Conservation (phyloP, 1,140 invertebrate species). For the Agrilus planipennis region DNA sequence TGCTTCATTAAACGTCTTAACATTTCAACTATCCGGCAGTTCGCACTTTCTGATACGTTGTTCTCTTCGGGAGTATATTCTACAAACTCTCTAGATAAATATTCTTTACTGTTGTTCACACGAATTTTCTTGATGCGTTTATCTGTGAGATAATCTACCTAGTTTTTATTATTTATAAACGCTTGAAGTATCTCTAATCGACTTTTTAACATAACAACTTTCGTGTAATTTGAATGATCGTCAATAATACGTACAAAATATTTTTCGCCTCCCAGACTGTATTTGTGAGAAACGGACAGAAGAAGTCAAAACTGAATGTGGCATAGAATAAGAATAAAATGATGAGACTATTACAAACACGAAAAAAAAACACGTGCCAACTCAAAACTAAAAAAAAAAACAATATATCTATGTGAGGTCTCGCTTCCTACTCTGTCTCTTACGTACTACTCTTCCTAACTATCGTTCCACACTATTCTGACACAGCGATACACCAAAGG, state of each 20-base stretch:
- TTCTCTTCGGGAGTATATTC: conserved; percentile 31
- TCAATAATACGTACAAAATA: conserved; percentile 1
- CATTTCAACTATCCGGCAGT: conserved; percentile 14
- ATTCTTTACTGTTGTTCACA: conserved; percentile 28
- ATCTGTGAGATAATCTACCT: neutral
- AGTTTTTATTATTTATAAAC: neutral
- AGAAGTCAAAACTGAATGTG: no score
- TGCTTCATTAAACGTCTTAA: conserved; percentile 18
- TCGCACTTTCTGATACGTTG: conserved; percentile 24
- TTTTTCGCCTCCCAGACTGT: neutral
- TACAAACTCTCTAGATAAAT: conserved; percentile 20
- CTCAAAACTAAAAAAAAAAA: no score
- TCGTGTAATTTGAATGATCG: neutral
- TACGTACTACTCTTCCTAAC: no score
- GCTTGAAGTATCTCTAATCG: neutral
- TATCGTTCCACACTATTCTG: no score
- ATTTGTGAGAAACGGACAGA: no score
- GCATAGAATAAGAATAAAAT: no score
- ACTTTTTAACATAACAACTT: neutral
- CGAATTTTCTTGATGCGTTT: neutral
- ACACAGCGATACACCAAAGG: no score
- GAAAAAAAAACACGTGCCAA: no score
- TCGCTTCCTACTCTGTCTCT: no score
- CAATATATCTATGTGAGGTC: no score
- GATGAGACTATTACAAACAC: no score